These are phyloP conservation scores for Lamprologus speciosus DNA, from an alignment of 2,113 vertebrate genomes.

Conservation along the genomic window DNA sequence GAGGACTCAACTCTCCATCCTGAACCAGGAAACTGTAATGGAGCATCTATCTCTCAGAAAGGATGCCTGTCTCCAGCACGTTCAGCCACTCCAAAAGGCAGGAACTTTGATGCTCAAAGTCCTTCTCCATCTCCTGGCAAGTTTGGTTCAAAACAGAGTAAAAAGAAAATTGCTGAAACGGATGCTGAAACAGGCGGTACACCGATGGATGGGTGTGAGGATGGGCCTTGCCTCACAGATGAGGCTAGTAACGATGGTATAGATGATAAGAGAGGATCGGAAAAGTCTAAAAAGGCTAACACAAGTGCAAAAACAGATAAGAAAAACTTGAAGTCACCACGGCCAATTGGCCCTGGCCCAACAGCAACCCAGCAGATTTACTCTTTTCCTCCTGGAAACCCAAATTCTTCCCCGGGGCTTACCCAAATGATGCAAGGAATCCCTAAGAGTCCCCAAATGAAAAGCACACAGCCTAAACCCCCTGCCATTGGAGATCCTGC, in stretches of 20 bases:
- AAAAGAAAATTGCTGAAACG: slow-evolving; percentile 88
- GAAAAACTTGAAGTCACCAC: slow-evolving; percentile 88
- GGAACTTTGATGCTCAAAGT: slow-evolving; percentile 88
- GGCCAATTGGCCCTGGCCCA: slow-evolving; percentile 76
- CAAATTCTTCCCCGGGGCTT: slow-evolving; percentile 76
- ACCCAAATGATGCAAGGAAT: slow-evolving; percentile 86
- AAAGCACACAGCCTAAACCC: slow-evolving; percentile 90
- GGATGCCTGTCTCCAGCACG: slow-evolving; percentile 92
- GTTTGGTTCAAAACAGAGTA: slow-evolving; percentile 84
- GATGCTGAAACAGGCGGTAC: slow-evolving; percentile 81
- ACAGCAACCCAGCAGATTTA: slow-evolving; percentile 84
- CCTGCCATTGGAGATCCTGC: slow-evolving; percentile 85
- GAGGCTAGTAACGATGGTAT: slow-evolving; percentile 92
- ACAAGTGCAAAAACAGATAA: slow-evolving; percentile 81
- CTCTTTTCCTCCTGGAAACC: slow-evolving; percentile 84
- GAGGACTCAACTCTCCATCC: slow-evolving; percentile 86
- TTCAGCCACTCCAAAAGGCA: slow-evolving; percentile 90
- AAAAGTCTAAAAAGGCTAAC: slow-evolving; percentile 84
- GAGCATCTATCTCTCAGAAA: slow-evolving; percentile 82
- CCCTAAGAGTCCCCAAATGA: slow-evolving; percentile 92
- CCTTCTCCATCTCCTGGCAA: slow-evolving; percentile 89
- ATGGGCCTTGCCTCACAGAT: slow-evolving; percentile 84
- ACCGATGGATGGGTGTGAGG: slow-evolving; percentile 84
- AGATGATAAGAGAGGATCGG: slow-evolving; percentile 84
- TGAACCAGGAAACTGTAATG: slow-evolving; percentile 86